Percentiles rank a stretch among this genome's conserved stretches.
Conservation (phyloP, 1,140 invertebrate species). For the Spodoptera frugiperda region DNA sequence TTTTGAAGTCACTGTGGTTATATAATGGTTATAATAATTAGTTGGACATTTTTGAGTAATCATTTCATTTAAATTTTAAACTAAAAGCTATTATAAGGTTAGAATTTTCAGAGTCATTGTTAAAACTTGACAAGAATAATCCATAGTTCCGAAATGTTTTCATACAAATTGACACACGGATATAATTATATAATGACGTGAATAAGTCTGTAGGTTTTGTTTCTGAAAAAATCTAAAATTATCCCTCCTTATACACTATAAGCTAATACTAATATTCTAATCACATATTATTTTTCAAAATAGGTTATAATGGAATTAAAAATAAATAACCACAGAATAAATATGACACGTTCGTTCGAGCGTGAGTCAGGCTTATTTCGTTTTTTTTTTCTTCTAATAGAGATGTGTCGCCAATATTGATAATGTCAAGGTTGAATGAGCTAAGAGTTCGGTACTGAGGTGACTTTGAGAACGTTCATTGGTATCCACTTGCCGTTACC, state of each 20-base stretch:
- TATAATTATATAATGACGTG: too few species aligned
- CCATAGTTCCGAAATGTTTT: too few species aligned
- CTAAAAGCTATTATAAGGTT: neutral
- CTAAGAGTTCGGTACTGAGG: neutral
- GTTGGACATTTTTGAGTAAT: neutral
- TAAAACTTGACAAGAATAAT: neutral
- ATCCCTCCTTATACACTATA: too few species aligned
- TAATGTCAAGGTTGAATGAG: conserved; percentile 29
- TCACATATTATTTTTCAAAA: neutral
- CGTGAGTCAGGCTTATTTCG: conserved; percentile 16
- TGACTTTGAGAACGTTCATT: conserved; percentile 24
- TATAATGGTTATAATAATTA: conserved; percentile 10
- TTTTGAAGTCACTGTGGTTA: neutral
- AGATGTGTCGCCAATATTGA: conserved; percentile 7
- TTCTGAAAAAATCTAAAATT: too few species aligned
- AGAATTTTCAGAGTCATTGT: neutral
- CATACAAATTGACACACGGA: too few species aligned
- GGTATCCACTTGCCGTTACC: conserved; percentile 6
- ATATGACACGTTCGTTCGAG: neutral
- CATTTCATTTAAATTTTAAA: neutral
- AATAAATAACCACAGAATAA: neutral
- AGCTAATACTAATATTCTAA: too few species aligned
- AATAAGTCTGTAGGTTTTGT: too few species aligned
- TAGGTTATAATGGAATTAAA: neutral
- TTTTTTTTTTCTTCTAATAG: neutral